Base-by-base conservation (phyloP, 1,140 invertebrate genomes). In the Pomphorhynchus laevis region DNA sequence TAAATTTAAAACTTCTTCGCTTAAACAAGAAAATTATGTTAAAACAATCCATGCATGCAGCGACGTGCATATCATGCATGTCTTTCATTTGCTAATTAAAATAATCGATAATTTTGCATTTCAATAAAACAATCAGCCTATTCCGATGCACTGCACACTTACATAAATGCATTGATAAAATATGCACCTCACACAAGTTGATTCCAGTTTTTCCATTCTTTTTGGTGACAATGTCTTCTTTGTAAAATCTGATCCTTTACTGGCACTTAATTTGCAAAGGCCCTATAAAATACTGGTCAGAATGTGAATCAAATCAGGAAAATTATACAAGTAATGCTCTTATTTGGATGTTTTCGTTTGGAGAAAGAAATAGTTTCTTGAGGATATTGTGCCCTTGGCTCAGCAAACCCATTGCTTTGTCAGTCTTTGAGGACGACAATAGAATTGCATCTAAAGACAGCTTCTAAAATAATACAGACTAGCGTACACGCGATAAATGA, bases 401-500 rank as follows among this genome's bases (percentile, higher is more conserved):
- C 18, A 91, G 69, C 21, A 98, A 75, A 4, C 74, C 67, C 44
- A 68, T 70, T 4, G 79, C 80, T 57, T 89, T 86, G 50, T 95
- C 82, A 55, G 89, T 86, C 51, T 95, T 98, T 1, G 76, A 79
- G 2, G 84, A 72, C 11, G 82, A 79, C 17, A 79, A 76, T 46
- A 91, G 74, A 5, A 93, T 68, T 45, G 82, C 86, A 59, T 95
- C 84, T 50, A 77, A 79, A 5, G 82, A 72, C 24, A 89, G 72
- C 59, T 84, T 44, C 16, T 48, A 46, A 21, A 12, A 40, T 41
- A 3, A 44, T 9, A 20, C 5, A 38, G 31, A 38, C 12, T 22
- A 22, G 18, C 12, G 20, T 20, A 17, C 21, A 20, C 18, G 37
- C 17, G 21, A 2, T 17, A 20, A 12, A 29, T 27, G 14, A 41